A percentile compares a stretch with the other conserved stretches of the same genome.
These are phyloP conservation scores for Tenthredo distinguenda DNA, from an alignment of 2,888 invertebrate species.

Conservation along the genomic window DNA sequence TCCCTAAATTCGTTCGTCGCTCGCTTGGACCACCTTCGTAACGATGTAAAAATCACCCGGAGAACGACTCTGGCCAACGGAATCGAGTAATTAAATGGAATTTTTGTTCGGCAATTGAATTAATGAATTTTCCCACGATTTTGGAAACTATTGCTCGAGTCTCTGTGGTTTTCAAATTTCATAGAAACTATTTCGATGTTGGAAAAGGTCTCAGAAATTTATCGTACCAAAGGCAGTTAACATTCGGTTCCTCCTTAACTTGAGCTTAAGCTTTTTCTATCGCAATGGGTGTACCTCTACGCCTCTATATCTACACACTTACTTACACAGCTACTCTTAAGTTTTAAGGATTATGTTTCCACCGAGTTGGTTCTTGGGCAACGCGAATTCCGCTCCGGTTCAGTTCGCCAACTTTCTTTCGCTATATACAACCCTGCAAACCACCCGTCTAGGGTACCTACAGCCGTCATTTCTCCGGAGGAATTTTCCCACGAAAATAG, in stretches of 20 bases:
- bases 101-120: too few species aligned
- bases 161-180: not conserved
- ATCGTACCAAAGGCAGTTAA: not conserved
- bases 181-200: not conserved
- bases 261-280: constrained; percentile 6
- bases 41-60: not conserved
- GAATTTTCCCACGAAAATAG: not conserved
- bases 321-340: constrained; percentile 19
- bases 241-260: constrained; percentile 25
- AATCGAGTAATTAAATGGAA: not conserved
- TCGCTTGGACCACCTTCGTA: not conserved
- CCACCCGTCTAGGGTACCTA: not conserved
- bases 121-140: not conserved
- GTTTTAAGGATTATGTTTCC: constrained; percentile 40
- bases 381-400: constrained; percentile 26
- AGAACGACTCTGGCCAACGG: not conserved
- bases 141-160: not conserved
- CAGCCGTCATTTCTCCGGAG: constrained; percentile 6
- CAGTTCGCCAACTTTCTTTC: constrained; percentile 37
- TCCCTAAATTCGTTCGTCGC: not conserved
- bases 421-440: constrained; percentile 12
- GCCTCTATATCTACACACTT: not conserved
- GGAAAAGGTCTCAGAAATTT: not conserved
- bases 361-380: constrained; percentile 38
- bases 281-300: not conserved